These are phyloP conservation scores for Rhinichthys osculus DNA, from an alignment of 2,797 vertebrate species.

Conservation along the genomic window DNA sequence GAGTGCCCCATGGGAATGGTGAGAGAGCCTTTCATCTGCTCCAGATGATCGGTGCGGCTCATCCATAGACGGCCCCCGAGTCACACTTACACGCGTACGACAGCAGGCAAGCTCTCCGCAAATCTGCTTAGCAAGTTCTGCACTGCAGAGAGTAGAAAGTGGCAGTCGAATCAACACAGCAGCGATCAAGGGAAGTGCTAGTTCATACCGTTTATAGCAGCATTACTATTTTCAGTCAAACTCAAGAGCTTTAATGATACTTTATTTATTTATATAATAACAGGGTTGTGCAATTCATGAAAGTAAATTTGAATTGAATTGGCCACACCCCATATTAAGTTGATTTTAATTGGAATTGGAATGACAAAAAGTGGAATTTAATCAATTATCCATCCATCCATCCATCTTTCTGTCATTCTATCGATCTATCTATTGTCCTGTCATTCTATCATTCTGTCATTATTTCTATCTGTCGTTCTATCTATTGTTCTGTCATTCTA, in stretches of 20 bases:
- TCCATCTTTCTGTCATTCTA: too few species aligned
- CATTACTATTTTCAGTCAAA: background rate
- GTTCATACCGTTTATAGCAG: background rate
- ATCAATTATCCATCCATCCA: background rate
- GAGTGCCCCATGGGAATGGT: slow-evolving; percentile 56
- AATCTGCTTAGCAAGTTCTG: slow-evolving; percentile 59
- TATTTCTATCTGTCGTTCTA: background rate
- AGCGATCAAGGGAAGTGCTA: slow-evolving; percentile 12
- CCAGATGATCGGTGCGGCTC: slow-evolving; percentile 62
- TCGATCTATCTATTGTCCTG: too few species aligned
- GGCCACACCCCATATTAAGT: background rate
- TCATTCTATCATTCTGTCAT: background rate
- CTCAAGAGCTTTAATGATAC: background rate
- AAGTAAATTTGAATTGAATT: background rate
- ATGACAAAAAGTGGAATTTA: too few species aligned
- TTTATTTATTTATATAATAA: background rate
- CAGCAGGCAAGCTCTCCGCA: slow-evolving; percentile 54
- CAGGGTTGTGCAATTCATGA: background rate
- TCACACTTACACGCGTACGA: slow-evolving; percentile 48
- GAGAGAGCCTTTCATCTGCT: slow-evolving; percentile 65
- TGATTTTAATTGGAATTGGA: too few species aligned
- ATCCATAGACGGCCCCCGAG: slow-evolving; percentile 54
- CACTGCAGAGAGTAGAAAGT: slow-evolving; percentile 44
- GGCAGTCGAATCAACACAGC: slow-evolving; percentile 18
- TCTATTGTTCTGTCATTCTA: background rate